phyloP scores from a whole-genome alignment of 2,113 vertebrate genomes.

The Tenebrosternarchus preto region DNA sequence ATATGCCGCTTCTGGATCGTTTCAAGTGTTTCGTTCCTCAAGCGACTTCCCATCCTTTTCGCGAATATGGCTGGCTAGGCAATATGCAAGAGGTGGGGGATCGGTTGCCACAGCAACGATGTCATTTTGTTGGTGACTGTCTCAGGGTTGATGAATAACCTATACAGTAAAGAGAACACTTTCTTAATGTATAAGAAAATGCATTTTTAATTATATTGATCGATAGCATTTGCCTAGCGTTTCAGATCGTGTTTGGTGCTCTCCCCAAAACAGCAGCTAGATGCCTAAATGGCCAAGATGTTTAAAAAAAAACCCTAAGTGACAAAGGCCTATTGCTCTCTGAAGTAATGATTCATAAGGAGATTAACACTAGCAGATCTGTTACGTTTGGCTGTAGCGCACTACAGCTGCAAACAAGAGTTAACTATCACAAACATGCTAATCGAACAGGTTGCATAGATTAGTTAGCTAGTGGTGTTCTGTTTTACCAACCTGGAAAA shows the following conservation, averaged over 20 bases:
- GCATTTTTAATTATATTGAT: no score
- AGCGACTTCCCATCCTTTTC: slow-evolving; percentile 27
- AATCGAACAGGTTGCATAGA: neutral
- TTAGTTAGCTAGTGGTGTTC: neutral
- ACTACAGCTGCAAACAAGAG: no score
- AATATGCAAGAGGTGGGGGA: slow-evolving; percentile 51
- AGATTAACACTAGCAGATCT: no score
- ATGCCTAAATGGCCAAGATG: slow-evolving; percentile 7
- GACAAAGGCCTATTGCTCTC: neutral
- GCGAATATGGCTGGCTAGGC: slow-evolving; percentile 52
- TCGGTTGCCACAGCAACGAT: slow-evolving; percentile 80
- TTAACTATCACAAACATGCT: neutral
- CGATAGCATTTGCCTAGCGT: neutral
- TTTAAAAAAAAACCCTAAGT: neutral
- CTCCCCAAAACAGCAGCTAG: neutral
- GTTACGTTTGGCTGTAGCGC: no score
- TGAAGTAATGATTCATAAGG: slow-evolving; percentile 10
- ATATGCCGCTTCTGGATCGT: slow-evolving; percentile 48
- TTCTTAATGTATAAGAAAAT: neutral
- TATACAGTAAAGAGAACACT: slow-evolving; percentile 24
- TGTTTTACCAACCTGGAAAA: no score
- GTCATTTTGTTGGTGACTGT: slow-evolving; percentile 80
- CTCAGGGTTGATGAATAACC: slow-evolving; percentile 58
- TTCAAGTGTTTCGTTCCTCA: slow-evolving; percentile 43
- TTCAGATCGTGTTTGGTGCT: neutral